phyloP scores from a whole-genome alignment of 2,113 vertebrate species.

The Gallinago jamesoni region DNA sequence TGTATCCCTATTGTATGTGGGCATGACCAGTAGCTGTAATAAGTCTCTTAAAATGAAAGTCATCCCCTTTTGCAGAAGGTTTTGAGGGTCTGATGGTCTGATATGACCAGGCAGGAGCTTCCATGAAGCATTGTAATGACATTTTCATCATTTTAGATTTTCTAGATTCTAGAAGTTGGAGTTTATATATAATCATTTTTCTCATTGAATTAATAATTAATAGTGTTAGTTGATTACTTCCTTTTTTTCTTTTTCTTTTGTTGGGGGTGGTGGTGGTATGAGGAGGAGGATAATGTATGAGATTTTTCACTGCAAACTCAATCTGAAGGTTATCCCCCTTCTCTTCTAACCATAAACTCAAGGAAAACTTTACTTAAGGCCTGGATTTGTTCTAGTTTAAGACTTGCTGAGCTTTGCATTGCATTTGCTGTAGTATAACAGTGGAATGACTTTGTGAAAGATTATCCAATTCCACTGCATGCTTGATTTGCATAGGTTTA shows the following conservation, averaged over 20 bases:
- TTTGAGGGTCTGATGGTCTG: neutral
- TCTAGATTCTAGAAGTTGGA: neutral
- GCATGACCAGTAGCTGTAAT: neutral
- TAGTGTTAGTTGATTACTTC: neutral
- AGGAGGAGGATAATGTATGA: neutral
- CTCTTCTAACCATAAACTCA: neutral
- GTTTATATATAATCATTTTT: fast-evolving
- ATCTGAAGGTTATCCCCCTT: neutral
- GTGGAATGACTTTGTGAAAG: neutral
- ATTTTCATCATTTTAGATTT: neutral
- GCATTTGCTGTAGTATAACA: neutral
- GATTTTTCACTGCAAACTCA: neutral
- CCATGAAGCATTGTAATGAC: neutral
- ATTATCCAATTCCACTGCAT: neutral
- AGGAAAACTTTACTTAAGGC: neutral
- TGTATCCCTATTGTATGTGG: fast-evolving
- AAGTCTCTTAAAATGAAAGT: neutral
- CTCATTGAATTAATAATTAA: neutral
- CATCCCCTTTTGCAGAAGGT: neutral
- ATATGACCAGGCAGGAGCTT: neutral
- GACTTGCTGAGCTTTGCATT: neutral
- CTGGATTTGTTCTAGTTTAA: neutral
- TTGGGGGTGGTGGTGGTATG: neutral
- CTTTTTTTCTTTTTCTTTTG: neutral
- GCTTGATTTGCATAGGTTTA: neutral